Evolutionary conservation across 1,140 invertebrate genomes (phyloP), one percentile per base, ranked within the genome.

Genomic region (Macrobrachium rosenbergii): DNA sequence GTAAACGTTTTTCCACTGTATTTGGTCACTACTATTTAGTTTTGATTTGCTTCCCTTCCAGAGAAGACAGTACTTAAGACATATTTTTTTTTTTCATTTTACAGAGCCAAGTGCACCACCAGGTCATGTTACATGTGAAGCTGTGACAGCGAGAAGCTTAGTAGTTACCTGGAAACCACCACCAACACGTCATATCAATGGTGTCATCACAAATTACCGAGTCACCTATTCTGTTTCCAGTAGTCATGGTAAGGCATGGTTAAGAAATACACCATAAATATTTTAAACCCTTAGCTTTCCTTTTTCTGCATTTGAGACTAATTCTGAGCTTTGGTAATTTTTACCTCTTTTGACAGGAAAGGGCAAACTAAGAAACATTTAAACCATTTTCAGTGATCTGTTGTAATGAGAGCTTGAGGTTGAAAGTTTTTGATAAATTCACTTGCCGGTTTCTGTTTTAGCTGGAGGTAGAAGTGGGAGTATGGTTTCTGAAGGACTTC

Each of bases 191-290:
- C 95, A 97, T 77, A 96, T 97, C 72, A 98, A 99, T 91, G 98
- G 98, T 89, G 95, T 98, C 72, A 97, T 99, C 88, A 98, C 98
- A 92, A 97, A 97, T 58, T 99, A 99, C 93, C 98, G 98, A 93
- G 96, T 99, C 77, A 95, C 98, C 86, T 99, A 98, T 91, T 97
- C 97, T 90, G 96, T 97, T 67, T 96, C 95, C 89, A 96, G 97
- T 90, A 94, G 95, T 82, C 97, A 96, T 93, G 95, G 95, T 96
- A 93, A 94, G 94, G 95, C 90, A 69, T 67, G 82, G 89, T 16
- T 52, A 52, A 5, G 52, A 52, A 52, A 12, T 52, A 5, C 52
- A 10, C 6, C 52, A 52, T 52, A 10, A 12, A 52, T 52, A 8
- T 52, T 69, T n/a, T 23, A 7, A 45, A 14, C 21, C 3, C 14